These are phyloP conservation scores for Phenacoccus solenopsis DNA, from an alignment of 1,140 invertebrate genomes.

Conservation along the genomic window DNA sequence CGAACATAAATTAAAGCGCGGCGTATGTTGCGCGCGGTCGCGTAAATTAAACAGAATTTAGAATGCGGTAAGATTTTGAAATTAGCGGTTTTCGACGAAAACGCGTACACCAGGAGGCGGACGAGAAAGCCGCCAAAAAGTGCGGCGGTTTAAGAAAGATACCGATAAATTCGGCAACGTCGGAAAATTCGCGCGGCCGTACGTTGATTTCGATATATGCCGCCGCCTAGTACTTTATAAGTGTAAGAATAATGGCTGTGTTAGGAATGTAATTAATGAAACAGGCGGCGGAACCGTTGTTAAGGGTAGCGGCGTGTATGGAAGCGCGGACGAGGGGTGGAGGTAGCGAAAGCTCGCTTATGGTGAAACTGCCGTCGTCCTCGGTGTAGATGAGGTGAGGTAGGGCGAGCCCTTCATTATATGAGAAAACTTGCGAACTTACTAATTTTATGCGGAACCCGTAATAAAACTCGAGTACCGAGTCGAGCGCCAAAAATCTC, in stretches of 20 bases:
- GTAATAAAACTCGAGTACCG: constrained; percentile 12
- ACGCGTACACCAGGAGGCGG: no score
- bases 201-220: neutral
- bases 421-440: constrained; percentile 10
- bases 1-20: no score
- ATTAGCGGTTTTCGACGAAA: no score
- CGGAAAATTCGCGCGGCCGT: neutral
- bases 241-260: constrained; percentile 14
- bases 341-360: neutral
- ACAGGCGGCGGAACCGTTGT: neutral
- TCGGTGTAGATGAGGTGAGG: neutral
- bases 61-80: no score
- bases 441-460: constrained; percentile 8
- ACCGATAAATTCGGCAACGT: neutral
- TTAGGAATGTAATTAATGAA: constrained; percentile 18
- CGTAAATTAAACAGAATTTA: no score
- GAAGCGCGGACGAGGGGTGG: neutral
- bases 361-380: neutral
- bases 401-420: neutral
- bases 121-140: no score
- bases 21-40: no score
- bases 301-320: neutral
- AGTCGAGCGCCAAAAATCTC: neutral
- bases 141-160: no score
- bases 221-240: neutral